phyloP scores from a whole-genome alignment of 2,888 invertebrate species.

The Physocephala rufipes region DNA sequence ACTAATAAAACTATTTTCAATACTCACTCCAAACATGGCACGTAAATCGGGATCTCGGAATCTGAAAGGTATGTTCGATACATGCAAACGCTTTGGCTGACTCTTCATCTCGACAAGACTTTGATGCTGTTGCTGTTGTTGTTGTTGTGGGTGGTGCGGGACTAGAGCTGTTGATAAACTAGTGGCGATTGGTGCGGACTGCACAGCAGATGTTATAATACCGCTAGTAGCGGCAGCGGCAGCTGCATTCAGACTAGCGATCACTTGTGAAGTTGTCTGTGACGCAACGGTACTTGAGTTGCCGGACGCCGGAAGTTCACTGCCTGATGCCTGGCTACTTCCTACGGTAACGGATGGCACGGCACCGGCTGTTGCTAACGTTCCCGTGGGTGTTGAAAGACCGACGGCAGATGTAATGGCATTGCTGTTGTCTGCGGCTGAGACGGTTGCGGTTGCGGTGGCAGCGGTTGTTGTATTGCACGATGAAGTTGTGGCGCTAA shows the following conservation, averaged over 20 bases:
- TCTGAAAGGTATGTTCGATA: constrained; percentile 99
- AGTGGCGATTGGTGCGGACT: constrained; percentile 66
- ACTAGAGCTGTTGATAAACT: constrained; percentile 68
- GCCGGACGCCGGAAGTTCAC: constrained; percentile 46
- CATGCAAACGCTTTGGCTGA: constrained; percentile 95
- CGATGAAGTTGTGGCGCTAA: constrained; percentile 46
- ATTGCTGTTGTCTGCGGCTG: constrained; percentile 56
- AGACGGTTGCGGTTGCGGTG: constrained; percentile 48
- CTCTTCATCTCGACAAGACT: constrained; percentile 68
- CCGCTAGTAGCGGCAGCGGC: constrained; percentile 54
- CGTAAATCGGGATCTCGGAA: constrained; percentile 98
- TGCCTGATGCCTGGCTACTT: constrained; percentile 44
- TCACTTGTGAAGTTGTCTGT: constrained; percentile 61
- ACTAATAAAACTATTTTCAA: constrained; percentile 29
- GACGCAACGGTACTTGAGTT: constrained; percentile 46
- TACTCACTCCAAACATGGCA: constrained; percentile 97
- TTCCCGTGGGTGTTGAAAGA: constrained; percentile 49
- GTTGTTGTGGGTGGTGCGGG: constrained; percentile 55
- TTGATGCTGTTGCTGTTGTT: constrained; percentile 51
- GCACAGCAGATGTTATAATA: constrained; percentile 61
- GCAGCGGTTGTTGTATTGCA: constrained; percentile 46
- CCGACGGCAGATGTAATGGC: constrained; percentile 47
- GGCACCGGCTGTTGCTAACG: constrained; percentile 34
- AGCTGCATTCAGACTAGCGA: constrained; percentile 61
- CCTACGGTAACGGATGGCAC: constrained; percentile 32